phyloP scores from a whole-genome alignment of 2,797 vertebrate species.

The Dipus sagitta region DNA sequence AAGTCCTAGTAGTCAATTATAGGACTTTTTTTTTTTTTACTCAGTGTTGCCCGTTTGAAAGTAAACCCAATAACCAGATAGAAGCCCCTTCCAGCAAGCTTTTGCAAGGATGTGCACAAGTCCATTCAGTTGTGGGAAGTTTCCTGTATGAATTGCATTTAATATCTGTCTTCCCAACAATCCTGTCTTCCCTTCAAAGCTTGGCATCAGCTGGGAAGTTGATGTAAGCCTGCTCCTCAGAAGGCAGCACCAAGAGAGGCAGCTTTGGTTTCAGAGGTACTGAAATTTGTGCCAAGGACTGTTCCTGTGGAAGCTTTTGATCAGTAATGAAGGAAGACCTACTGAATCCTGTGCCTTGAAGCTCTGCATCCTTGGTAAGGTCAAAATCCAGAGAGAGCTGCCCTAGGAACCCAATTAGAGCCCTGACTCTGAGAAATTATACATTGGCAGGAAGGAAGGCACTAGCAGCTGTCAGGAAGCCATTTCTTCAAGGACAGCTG shows the following conservation, averaged over 20 bases:
- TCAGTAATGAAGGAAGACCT: slow-evolving; percentile 73
- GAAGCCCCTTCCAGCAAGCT: neutral
- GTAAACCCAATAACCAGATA: slow-evolving; percentile 49
- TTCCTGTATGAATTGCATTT: neutral
- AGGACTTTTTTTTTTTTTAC: neutral
- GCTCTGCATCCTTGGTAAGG: slow-evolving; percentile 68
- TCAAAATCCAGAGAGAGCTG: slow-evolving; percentile 46
- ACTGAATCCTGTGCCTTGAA: slow-evolving; percentile 65
- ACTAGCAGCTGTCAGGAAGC: slow-evolving; percentile 69
- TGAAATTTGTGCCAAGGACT: slow-evolving; percentile 53
- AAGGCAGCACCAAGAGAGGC: slow-evolving; percentile 46
- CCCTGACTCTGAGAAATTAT: slow-evolving; percentile 71
- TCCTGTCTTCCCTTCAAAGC: neutral
- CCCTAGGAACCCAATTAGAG: slow-evolving; percentile 79
- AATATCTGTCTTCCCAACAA: slow-evolving; percentile 31
- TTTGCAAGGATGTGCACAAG: slow-evolving; percentile 35
- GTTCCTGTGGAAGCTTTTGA: slow-evolving; percentile 71
- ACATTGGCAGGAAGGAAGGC: slow-evolving; percentile 65
- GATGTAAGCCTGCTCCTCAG: slow-evolving; percentile 31
- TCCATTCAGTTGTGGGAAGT: slow-evolving; percentile 2
- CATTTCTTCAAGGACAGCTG: slow-evolving; percentile 72
- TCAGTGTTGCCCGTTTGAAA: slow-evolving; percentile 56
- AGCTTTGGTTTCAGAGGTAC: slow-evolving; percentile 56
- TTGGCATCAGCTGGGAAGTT: slow-evolving; percentile 17
- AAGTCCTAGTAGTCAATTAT: slow-evolving; percentile 53